Evolutionary conservation across 2,797 vertebrate genomes (phyloP).

Genomic region (Chiroxiphia lanceolata): DNA sequence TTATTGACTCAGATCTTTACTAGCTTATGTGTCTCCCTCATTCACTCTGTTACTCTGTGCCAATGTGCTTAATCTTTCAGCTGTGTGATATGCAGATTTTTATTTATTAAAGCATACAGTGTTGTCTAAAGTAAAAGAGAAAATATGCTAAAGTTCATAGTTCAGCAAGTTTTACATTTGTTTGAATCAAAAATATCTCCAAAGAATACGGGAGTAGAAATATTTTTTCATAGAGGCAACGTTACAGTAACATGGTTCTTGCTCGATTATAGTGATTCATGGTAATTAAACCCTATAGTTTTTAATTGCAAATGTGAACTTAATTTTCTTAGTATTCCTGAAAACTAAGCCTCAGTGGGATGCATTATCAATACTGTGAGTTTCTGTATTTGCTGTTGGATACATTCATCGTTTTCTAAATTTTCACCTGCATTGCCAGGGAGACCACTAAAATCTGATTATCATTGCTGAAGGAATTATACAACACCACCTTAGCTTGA

Average conservation of each 20-base stretch:
- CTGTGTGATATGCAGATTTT: neutral
- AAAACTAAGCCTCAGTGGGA: neutral
- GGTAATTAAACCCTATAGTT: neutral
- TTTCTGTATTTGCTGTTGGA: neutral
- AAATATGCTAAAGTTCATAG: neutral
- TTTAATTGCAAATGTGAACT: neutral
- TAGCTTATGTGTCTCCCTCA: neutral
- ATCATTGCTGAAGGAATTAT: neutral
- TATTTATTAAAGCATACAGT: neutral
- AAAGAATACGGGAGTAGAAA: neutral
- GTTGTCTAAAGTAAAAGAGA: neutral
- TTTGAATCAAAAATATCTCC: neutral
- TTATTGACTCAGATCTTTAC: neutral
- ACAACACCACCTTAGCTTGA: neutral
- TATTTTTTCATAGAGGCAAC: neutral
- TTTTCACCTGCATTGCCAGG: neutral
- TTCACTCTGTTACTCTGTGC: neutral
- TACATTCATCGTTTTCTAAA: neutral
- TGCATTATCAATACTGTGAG: neutral
- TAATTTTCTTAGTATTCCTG: neutral
- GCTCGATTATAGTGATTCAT: neutral
- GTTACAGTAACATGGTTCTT: neutral
- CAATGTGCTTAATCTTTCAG: neutral
- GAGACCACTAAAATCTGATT: neutral
- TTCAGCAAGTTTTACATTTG: neutral